phyloP scores from a whole-genome alignment of 2,888 invertebrate species.

The Chelonus formosanus region DNA sequence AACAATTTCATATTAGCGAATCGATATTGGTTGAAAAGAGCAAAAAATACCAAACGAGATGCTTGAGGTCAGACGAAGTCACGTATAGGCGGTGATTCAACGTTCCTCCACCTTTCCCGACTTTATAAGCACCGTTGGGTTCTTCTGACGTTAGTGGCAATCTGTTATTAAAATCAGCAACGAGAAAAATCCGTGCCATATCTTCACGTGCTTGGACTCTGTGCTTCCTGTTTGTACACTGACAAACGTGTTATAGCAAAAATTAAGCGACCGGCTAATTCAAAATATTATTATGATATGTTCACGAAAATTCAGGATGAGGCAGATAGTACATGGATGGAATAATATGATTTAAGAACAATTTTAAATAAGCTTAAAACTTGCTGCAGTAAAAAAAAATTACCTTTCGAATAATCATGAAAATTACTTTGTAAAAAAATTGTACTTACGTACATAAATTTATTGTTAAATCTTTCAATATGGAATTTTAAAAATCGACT shows the following conservation, averaged over 20 bases:
- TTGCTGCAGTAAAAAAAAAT: too few relatives aligned
- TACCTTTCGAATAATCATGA: too few relatives aligned
- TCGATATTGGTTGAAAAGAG: conserved; percentile 41
- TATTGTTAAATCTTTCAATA: too few relatives aligned
- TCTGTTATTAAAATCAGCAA: conserved; percentile 65
- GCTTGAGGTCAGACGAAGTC: conserved; percentile 50
- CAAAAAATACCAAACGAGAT: conserved; percentile 29
- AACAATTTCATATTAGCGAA: background rate
- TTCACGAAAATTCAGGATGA: too few relatives aligned
- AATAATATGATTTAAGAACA: too few relatives aligned
- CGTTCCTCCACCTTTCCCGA: conserved; percentile 32
- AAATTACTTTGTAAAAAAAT: too few relatives aligned
- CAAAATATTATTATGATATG: conserved; percentile 42
- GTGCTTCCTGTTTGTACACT: conserved; percentile 38
- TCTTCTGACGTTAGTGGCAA: conserved; percentile 38
- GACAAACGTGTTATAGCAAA: conserved; percentile 63
- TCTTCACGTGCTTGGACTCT: conserved; percentile 50
- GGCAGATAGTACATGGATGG: too few relatives aligned
- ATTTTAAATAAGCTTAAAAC: too few relatives aligned
- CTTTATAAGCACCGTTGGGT: conserved; percentile 22
- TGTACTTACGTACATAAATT: too few relatives aligned
- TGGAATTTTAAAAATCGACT: too few relatives aligned
- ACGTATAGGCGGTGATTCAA: conserved; percentile 63
- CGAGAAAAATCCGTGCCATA: conserved; percentile 66
- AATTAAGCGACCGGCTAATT: conserved; percentile 61